Base-by-base conservation (phyloP, 2,888 invertebrate species). In the Panorpa germanica region DNA sequence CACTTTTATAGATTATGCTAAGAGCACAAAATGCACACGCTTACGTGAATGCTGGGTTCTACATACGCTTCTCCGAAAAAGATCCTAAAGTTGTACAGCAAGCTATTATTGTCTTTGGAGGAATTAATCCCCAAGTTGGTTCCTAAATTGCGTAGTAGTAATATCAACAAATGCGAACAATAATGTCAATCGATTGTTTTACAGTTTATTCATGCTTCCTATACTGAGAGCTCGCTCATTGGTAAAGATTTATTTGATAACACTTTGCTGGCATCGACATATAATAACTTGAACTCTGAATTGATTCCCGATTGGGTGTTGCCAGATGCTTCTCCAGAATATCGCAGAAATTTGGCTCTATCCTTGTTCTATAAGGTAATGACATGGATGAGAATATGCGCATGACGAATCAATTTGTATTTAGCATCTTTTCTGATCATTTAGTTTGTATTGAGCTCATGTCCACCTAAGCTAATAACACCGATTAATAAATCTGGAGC, bases 21-120 rank as follows among this genome's bases (percentile, higher is more conserved):
- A 57, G 78, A 35, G 67, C 74, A 1, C 76, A 76, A 53, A 78
- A 78, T 42, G 70, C 80, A 0, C 77, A 78, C 41, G 78, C 80
- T 1, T 67, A 72, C 34, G 71, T 82, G 0, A 80, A 80, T 44
- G 75, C 76, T 8, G 80, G 69, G 2, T 76, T 81, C 41, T 50
- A 70, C 3, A 59, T 76, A 29, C 61, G 68, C 45, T 47, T 75
- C 22, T 47, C 60, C 27, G 38, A 58, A 35, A 45, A 61, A 36
- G 44, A 52, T 35, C 14, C 11, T 13, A 10, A 16, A 13, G 19
- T 21, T 12, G 23, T 34, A n/a, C 8, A 11, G 16, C 19, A n/a
- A 1, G 64, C 70, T 0, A 57, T 53, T n/a, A 60, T 80, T 17
- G 65, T 72, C 13, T 75, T 60, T 42, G 76, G 75, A 2, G 68